A percentile compares a stretch with the other conserved stretches of the same genome.
phyloP scores from a whole-genome alignment of 2,797 vertebrate genomes.

The Phataginus tricuspis region DNA sequence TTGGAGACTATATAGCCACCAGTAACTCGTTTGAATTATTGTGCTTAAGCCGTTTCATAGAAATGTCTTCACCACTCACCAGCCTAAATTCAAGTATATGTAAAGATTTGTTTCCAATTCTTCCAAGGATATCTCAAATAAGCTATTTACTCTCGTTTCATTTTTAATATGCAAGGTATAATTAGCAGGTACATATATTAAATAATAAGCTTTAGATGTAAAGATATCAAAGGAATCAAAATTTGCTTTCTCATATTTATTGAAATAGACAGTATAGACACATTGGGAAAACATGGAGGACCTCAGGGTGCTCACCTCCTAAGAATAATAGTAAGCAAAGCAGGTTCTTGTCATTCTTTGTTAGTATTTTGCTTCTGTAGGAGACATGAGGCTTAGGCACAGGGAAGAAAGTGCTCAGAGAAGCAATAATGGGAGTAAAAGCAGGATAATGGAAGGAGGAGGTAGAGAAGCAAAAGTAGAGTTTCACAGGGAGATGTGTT shows the following conservation, averaged over 20 bases:
- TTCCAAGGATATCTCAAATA: conserved; percentile 42
- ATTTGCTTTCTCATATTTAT: conserved; percentile 37
- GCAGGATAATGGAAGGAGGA: neutral
- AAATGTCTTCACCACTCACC: neutral
- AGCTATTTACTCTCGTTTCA: neutral
- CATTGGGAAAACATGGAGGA: neutral
- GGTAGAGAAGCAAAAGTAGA: neutral
- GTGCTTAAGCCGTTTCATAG: neutral
- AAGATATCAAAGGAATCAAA: conserved; percentile 47
- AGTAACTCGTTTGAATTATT: conserved; percentile 39
- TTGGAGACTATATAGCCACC: neutral
- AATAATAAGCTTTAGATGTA: neutral
- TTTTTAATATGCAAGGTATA: conserved; percentile 43
- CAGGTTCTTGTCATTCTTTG: neutral
- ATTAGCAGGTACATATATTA: conserved; percentile 7
- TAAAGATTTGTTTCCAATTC: conserved; percentile 28
- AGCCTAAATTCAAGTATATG: neutral
- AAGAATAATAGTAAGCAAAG: conserved; percentile 12
- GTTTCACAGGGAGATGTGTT: neutral
- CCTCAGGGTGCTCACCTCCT: neutral
- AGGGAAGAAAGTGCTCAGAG: neutral
- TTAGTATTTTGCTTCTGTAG: conserved; percentile 16
- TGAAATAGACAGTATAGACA: neutral
- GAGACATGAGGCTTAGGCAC: neutral
- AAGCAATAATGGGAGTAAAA: neutral